Conservation (phyloP, 1,140 invertebrate species). For the Drosophila arizonae region DNA sequence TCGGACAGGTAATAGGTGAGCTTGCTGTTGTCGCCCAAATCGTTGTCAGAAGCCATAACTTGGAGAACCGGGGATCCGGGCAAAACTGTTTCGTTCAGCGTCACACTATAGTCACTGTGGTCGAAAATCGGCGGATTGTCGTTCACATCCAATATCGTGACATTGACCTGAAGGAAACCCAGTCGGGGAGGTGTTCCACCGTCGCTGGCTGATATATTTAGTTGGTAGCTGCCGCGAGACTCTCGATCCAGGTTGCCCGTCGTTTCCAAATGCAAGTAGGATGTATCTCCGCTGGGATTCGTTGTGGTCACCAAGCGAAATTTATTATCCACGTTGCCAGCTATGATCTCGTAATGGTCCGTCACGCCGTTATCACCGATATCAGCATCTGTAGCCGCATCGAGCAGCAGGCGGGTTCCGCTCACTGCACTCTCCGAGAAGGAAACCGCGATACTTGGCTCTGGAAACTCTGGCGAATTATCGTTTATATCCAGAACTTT, state of each 20-base stretch:
- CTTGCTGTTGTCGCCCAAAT: slow-evolving; percentile 95
- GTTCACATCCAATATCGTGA: slow-evolving; percentile 95
- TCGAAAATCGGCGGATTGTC: slow-evolving; percentile 97
- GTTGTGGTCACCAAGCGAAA: slow-evolving; percentile 93
- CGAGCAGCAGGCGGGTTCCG: slow-evolving; percentile 92
- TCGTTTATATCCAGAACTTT: slow-evolving; percentile 94
- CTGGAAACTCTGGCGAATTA: slow-evolving; percentile 94
- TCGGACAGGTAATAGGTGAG: slow-evolving; percentile 95
- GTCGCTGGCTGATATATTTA: slow-evolving; percentile 95
- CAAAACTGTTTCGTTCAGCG: slow-evolving; percentile 94
- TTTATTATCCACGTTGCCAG: slow-evolving; percentile 93
- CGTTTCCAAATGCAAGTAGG: slow-evolving; percentile 95
- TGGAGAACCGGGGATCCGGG: slow-evolving; percentile 93
- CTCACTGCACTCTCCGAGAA: slow-evolving; percentile 95
- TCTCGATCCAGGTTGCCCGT: slow-evolving; percentile 95
- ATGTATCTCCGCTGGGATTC: slow-evolving; percentile 93
- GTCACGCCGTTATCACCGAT: slow-evolving; percentile 92
- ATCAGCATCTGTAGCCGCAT: slow-evolving; percentile 94
- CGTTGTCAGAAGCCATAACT: slow-evolving; percentile 95
- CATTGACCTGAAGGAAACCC: slow-evolving; percentile 94
- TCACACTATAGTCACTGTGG: slow-evolving; percentile 95
- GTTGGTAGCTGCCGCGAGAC: slow-evolving; percentile 89
- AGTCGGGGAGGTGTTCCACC: slow-evolving; percentile 90
- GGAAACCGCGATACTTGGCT: slow-evolving; percentile 91
- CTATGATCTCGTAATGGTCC: slow-evolving; percentile 93